Base-by-base conservation (phyloP, 2,113 vertebrate genomes). In the Protobothrops flavoviridis region DNA sequence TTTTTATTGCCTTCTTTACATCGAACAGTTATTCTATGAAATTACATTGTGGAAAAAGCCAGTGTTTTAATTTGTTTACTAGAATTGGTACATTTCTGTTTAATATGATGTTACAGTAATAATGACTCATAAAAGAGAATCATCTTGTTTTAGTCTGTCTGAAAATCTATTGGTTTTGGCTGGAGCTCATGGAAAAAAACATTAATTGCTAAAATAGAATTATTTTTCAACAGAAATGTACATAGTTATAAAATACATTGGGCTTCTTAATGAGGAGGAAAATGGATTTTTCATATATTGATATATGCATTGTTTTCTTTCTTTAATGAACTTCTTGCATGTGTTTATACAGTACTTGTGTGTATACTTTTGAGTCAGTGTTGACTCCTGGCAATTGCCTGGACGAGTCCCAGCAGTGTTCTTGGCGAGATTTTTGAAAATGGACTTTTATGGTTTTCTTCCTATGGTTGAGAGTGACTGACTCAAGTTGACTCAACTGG, bases 41-140 rank as follows among this genome's bases (percentile, higher is more conserved):
- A 59, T 8, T 33, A 11, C 57, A 50, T 55, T 59, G 53, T 85
- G 74, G 52, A 93, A 53, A 50, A 88, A 89, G 1, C 1, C 10
- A 33, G 10, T 92, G 69, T 89, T 97, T 95, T 90, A 43, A 81
- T 97, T 96, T 96, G 89, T 94, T 96, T 95, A 92, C 64, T 95
- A 91, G 20, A 17, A 90, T 97, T 94, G 96, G 3, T 95, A 74
- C 94, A 94, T 97, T 97, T 97, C 91, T 93, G 86, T 93, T 96
- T 94, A 90, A 90, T 91, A 88, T 96, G 96, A 95, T 95, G 69
- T 94, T 94, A 93, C 94, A 95, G 69, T 85, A 96, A 5, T 95
- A 91, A 92, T 94, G 89, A 95, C 74, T 94, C 9, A 96, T 93
- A 91, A 91, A 94, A 94, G 86, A 48, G 15, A 95, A 93, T 97